These are phyloP conservation scores for Tribolium freemani DNA, from an alignment of 2,888 invertebrate genomes.

Conservation along the genomic window DNA sequence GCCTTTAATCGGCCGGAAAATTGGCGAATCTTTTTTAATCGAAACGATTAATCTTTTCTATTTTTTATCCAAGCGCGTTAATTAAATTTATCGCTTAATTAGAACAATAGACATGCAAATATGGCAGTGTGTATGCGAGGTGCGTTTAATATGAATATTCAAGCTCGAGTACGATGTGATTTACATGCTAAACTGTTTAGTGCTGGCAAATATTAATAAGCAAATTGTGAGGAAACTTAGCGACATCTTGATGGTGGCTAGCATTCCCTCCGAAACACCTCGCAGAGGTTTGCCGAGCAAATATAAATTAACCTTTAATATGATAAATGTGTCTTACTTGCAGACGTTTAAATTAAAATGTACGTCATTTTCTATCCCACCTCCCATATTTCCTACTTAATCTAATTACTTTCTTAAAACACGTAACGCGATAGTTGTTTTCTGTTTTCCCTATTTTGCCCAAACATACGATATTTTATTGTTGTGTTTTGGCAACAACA, in stretches of 20 bases:
- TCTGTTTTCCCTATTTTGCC: conserved; percentile 20
- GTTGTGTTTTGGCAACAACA: conserved; percentile 14
- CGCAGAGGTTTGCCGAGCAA: conserved; percentile 8
- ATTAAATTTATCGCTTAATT: conserved; percentile 55
- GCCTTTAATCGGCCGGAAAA: conserved; percentile 38
- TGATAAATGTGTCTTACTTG: conserved; percentile 32
- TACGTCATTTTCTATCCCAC: conserved; percentile 27
- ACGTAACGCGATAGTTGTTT: too few relatives aligned
- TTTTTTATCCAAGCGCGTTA: conserved; percentile 38
- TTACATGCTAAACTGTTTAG: conserved; percentile 55
- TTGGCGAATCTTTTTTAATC: conserved; percentile 32
- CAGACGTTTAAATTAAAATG: conserved; percentile 41
- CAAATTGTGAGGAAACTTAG: conserved; percentile 50
- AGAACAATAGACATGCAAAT: conserved; percentile 53
- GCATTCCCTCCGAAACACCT: conserved; percentile 22
- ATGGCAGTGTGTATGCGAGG: conserved; percentile 52
- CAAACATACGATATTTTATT: conserved; percentile 19
- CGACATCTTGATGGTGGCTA: conserved; percentile 41
- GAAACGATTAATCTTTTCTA: conserved; percentile 35
- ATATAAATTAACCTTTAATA: conserved; percentile 41
- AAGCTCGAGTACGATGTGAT: conserved; percentile 50
- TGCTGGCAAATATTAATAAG: conserved; percentile 52
- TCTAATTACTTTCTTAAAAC: conserved; percentile 41
- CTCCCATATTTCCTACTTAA: conserved; percentile 34
- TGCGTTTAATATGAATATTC: conserved; percentile 54